phyloP scores from a whole-genome alignment of 92 coral and sea anemone genomes.

The Porites cylindrica region DNA sequence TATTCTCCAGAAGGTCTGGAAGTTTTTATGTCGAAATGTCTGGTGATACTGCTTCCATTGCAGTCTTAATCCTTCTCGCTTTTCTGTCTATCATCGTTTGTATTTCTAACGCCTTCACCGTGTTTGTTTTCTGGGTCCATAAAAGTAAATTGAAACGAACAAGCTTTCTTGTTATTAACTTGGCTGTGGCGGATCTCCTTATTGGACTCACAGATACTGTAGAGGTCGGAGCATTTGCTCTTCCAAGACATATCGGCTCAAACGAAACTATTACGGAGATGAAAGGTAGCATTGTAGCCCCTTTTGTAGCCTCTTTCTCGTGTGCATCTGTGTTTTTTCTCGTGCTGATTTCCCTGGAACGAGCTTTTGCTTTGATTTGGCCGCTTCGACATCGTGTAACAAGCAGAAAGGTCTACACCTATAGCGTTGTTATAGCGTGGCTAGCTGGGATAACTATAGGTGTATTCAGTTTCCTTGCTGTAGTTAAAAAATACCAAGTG shows the following conservation, averaged over 20 bases:
- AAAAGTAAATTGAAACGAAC: neutral
- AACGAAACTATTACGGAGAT: neutral
- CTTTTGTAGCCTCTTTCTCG: neutral
- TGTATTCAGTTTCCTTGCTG: neutral
- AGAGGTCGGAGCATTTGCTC: neutral
- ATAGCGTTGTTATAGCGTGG: neutral
- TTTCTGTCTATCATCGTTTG: neutral
- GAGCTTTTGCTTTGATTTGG: neutral
- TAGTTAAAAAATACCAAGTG: neutral
- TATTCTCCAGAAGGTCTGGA: no score
- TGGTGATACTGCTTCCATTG: neutral
- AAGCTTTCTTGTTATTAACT: neutral
- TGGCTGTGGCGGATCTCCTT: constrained; percentile 2
- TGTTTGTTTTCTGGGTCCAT: constrained; percentile 6
- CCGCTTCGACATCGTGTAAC: constrained; percentile 12
- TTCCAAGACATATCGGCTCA: neutral
- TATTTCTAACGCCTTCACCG: neutral
- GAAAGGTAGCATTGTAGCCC: neutral
- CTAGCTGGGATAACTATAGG: neutral
- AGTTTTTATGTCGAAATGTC: neutral
- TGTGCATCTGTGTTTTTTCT: neutral
- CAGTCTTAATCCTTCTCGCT: neutral
- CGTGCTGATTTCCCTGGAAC: neutral
- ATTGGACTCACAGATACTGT: neutral
- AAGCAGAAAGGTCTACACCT: neutral